Evolutionary conservation across 2,888 invertebrate genomes (phyloP).

Genomic region (Rhabditophanes sp.): DNA sequence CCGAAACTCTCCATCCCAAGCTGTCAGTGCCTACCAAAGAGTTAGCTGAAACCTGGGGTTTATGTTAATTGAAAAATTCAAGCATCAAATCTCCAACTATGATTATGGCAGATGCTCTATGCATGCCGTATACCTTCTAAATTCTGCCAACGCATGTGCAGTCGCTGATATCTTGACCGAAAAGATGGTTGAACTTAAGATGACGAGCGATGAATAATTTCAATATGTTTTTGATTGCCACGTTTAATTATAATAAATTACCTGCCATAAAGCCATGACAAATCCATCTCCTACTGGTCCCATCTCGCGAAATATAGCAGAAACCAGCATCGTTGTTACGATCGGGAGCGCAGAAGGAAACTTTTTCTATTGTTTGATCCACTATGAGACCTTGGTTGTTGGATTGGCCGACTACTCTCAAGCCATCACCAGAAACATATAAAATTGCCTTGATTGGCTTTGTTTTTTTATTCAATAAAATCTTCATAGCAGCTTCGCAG

Average conservation of each 20-base stretch:
- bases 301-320: slow-evolving; percentile 96
- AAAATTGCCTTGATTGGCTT: slow-evolving; percentile 47
- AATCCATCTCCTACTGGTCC: slow-evolving; percentile 97
- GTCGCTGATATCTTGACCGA: too few relatives aligned
- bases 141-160: too few relatives aligned
- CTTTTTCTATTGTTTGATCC: slow-evolving; percentile 95
- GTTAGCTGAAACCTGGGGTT: too few relatives aligned
- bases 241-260: slow-evolving; percentile 66
- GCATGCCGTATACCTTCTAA: too few relatives aligned
- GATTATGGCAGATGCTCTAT: too few relatives aligned
- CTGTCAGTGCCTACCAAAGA: too few relatives aligned
- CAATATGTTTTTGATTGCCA: too few relatives aligned
- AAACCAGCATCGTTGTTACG: slow-evolving; percentile 91
- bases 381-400: slow-evolving; percentile 78
- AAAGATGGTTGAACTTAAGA: too few relatives aligned
- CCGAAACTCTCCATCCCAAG: too few relatives aligned
- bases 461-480: neutral
- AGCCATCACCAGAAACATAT: slow-evolving; percentile 60
- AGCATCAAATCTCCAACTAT: too few relatives aligned
- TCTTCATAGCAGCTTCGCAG: slow-evolving; percentile 89
- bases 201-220: slow-evolving; percentile 26
- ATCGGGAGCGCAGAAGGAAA: slow-evolving; percentile 99
- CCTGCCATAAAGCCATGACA: slow-evolving; percentile 98
- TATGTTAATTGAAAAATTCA: too few relatives aligned
- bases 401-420: slow-evolving; percentile 93